These are phyloP conservation scores for Nomada ferruginata DNA, from an alignment of 2,888 invertebrate species.

Conservation along the genomic window DNA sequence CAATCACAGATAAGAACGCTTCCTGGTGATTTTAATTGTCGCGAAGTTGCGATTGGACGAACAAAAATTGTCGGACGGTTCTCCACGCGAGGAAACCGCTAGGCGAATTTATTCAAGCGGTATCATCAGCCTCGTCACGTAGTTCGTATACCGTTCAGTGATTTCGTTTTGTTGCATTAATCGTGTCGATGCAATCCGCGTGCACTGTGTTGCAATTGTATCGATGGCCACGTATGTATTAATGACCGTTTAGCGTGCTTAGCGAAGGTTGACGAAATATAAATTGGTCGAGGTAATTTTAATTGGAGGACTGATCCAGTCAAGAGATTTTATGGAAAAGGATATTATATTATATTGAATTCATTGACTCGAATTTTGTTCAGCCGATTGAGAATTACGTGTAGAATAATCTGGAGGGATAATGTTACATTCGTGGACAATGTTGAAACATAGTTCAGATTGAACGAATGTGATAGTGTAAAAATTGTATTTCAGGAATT, in stretches of 20 bases:
- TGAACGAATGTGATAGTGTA: too few species aligned
- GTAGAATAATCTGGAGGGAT: too few species aligned
- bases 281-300: slow-evolving; percentile 14
- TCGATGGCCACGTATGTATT: not conserved
- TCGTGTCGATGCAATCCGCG: slow-evolving; percentile 15
- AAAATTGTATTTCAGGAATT: too few species aligned
- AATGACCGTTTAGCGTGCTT: slow-evolving; percentile 11
- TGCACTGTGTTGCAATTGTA: not conserved
- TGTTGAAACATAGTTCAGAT: too few species aligned
- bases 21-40: slow-evolving; percentile 5
- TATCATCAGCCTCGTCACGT: slow-evolving; percentile 42
- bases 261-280: not conserved
- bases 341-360: too few species aligned
- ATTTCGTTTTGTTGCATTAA: slow-evolving; percentile 25
- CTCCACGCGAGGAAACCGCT: slow-evolving; percentile 38
- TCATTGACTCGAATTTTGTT: too few species aligned
- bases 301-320: not conserved
- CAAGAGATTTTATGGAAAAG: not conserved
- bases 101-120: slow-evolving; percentile 43
- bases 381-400: too few species aligned
- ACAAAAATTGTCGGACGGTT: slow-evolving; percentile 32
- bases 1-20: slow-evolving; percentile 7
- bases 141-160: slow-evolving; percentile 38
- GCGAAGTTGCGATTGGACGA: not conserved
- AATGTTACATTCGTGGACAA: too few species aligned